phyloP scores from a whole-genome alignment of 2,113 vertebrate species.

The Seriola dumerili region DNA sequence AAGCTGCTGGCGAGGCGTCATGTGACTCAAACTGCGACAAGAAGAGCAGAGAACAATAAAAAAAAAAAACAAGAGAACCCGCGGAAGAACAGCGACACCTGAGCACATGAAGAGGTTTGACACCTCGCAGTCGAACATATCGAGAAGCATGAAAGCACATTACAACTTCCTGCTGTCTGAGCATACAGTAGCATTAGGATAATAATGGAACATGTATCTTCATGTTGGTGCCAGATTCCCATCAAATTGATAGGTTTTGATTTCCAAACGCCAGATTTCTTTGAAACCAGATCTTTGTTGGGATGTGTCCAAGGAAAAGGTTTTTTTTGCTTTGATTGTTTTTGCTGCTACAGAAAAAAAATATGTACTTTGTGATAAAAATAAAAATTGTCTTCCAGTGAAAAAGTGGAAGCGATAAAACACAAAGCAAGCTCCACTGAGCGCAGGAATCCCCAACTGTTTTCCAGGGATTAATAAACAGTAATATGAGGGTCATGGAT shows the following conservation, averaged over 20 bases:
- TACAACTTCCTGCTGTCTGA: background rate
- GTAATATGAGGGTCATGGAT: constrained; percentile 32
- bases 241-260: background rate
- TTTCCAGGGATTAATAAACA: constrained; percentile 21
- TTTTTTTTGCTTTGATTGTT: background rate
- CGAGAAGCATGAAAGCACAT: background rate
- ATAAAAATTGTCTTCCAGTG: background rate
- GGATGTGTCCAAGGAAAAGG: constrained; percentile 4
- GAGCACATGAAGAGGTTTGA: background rate
- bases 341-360: background rate
- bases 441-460: background rate
- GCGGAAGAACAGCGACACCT: too few relatives aligned
- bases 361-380: background rate
- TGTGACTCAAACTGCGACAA: too few relatives aligned
- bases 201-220: background rate
- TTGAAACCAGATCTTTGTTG: background rate
- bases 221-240: background rate
- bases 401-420: background rate
- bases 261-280: background rate
- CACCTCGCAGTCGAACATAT: too few relatives aligned
- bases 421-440: background rate
- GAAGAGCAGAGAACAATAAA: too few relatives aligned
- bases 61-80: too few relatives aligned
- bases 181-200: background rate
- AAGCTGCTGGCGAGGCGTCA: too few relatives aligned